phyloP scores from a whole-genome alignment of 2,888 invertebrate species.

The Emesis furor region DNA sequence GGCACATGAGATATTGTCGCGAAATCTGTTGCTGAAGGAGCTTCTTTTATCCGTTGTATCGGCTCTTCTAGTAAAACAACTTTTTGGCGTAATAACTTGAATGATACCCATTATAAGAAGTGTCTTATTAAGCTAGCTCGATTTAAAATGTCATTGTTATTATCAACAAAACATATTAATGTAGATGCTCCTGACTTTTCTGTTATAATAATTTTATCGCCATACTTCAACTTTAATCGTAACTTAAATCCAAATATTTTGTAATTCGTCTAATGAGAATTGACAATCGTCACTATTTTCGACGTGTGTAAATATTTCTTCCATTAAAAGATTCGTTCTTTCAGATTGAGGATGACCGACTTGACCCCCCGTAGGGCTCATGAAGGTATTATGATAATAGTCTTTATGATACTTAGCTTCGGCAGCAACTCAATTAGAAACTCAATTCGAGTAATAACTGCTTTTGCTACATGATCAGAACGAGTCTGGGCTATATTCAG shows the following conservation, averaged over 20 bases:
- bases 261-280: no score
- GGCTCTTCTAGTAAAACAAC: slow-evolving; percentile 48
- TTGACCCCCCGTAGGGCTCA: not conserved
- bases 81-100: slow-evolving; percentile 47
- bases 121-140: slow-evolving; percentile 47
- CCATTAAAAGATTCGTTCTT: not conserved
- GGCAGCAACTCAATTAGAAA: slow-evolving; percentile 1
- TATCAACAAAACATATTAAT: slow-evolving; percentile 16
- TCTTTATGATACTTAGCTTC: slow-evolving; percentile 8
- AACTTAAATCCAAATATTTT: slow-evolving; percentile 20
- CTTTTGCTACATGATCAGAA: no score
- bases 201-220: slow-evolving; percentile 39
- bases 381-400: not conserved
- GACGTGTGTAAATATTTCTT: not conserved
- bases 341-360: not conserved
- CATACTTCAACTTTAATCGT: slow-evolving; percentile 35
- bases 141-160: slow-evolving; percentile 1
- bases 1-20: slow-evolving; percentile 76
- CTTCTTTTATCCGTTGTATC: slow-evolving; percentile 48
- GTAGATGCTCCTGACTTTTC: slow-evolving; percentile 25
- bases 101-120: slow-evolving; percentile 70
- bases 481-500: no score
- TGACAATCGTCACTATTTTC: no score
- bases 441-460: no score
- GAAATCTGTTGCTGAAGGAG: slow-evolving; percentile 73